Evolutionary conservation across 92 coral and sea anemone species (phyloP), one percentile per base, ranked within the genome.

Genomic region (Bergia puertoricense): DNA sequence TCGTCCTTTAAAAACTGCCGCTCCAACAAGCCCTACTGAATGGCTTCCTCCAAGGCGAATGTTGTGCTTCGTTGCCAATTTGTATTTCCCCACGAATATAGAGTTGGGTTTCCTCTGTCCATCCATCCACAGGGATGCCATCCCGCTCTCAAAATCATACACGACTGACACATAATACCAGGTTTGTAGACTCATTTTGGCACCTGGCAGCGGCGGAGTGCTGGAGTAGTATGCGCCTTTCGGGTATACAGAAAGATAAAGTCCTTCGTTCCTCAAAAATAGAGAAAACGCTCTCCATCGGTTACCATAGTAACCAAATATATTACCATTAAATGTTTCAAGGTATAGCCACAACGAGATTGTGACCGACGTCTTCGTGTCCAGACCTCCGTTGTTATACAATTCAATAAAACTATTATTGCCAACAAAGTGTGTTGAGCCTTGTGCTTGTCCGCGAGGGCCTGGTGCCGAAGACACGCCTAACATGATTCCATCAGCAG

Each of bases 41-140:
- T 15, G 41, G 16, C 66, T 72, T 71, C 87, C 87, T 71, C 87
- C 87, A 15, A 84, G 87, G 8, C 79, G 87, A 8, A 84, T 73
- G 45, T 36, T 48, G 50, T 38, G 43, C n/a, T 18, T 22, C n/a
- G 79, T 71, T 46, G 39, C 69, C 65, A 71, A 37, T n/a, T 46
- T 72, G 45, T 36, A 13, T 15, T 18, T 71, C 5, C 79, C 87
- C 41, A 71, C 45, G 2, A 3, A 30, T 4, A 30, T 22, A 3
- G 30, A 18, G 1, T 8, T 45, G 18, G 62, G 72, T 14, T 18
- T 50, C 23, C 5, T 62, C 41, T 71, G 14, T 2, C 82, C 82
- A 30, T 39, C 45, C 54, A 71, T 48, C 79, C 79, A 72, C 9
- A 84, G 14, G 43, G 78, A 84, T 3, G 42, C 87, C 67, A 22